Evolutionary conservation across 2,113 vertebrate genomes (phyloP).

Genomic region (Entomyzon cyanotis): DNA sequence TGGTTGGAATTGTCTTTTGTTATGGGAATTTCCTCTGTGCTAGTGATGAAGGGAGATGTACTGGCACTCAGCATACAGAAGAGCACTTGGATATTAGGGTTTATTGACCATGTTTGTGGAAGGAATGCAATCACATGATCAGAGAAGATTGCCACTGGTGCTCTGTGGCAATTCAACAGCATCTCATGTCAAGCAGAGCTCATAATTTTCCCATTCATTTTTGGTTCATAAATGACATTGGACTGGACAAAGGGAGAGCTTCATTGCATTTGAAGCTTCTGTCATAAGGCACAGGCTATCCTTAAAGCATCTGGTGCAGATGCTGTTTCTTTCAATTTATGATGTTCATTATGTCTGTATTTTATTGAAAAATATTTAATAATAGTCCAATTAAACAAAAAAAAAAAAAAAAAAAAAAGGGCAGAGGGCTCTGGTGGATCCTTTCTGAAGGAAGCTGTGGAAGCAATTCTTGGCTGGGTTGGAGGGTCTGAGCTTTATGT

Average conservation of each 20-base stretch:
- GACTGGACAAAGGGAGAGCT: neutral
- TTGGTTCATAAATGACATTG: neutral
- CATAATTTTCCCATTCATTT: neutral
- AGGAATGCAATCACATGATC: neutral
- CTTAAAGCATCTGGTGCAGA: neutral
- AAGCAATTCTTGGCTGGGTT: neutral
- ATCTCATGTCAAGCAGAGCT: neutral
- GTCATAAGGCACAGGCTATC: neutral
- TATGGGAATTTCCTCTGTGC: neutral
- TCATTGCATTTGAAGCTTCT: neutral
- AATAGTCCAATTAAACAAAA: neutral
- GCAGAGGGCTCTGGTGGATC: neutral
- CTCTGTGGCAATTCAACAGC: neutral
- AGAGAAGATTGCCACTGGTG: neutral
- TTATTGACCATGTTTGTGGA: neutral
- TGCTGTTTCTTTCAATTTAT: neutral
- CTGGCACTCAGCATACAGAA: neutral
- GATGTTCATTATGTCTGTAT: neutral
- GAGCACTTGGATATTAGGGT: neutral
- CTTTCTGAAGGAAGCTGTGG: neutral
- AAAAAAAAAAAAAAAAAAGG: neutral
- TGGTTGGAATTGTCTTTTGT: neutral
- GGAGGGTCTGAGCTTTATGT: neutral
- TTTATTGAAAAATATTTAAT: neutral
- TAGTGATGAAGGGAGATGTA: neutral